A percentile compares a stretch with the other conserved stretches of the same genome.
Evolutionary conservation across 2,797 vertebrate genomes (phyloP).

Genomic region (Enteromius argenteus): DNA sequence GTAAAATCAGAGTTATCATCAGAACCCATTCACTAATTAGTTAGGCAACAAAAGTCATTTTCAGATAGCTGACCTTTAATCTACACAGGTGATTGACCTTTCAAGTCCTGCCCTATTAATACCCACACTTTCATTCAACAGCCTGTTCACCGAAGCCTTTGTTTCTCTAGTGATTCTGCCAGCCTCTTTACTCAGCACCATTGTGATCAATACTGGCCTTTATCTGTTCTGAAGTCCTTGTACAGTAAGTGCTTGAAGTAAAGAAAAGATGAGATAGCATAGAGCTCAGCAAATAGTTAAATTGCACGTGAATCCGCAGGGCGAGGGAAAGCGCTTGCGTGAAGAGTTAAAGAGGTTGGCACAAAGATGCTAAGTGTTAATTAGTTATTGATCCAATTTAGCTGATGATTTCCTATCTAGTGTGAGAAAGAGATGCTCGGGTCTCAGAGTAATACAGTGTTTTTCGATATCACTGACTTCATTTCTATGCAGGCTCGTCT

Average conservation of each 20-base stretch:
- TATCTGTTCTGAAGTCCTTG: constrained; percentile 30
- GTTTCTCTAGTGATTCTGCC: constrained; percentile 14
- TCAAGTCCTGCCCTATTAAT: background rate
- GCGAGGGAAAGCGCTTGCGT: constrained; percentile 23
- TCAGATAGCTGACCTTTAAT: constrained; percentile 6
- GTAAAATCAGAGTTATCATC: background rate
- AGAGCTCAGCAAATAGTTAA: constrained; percentile 50
- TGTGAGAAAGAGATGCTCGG: constrained; percentile 15
- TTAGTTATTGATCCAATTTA: constrained; percentile 84
- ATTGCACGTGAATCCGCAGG: background rate
- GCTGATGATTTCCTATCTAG: constrained; percentile 76
- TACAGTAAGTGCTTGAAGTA: constrained; percentile 37
- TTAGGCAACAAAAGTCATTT: background rate
- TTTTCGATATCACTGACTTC: background rate
- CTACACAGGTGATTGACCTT: background rate
- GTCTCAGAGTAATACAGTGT: background rate
- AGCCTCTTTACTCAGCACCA: background rate
- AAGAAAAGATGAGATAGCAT: constrained; percentile 20
- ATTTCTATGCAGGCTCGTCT: background rate
- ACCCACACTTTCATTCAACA: background rate
- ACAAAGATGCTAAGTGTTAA: constrained; percentile 78
- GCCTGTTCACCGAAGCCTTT: constrained; percentile 2
- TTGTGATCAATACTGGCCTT: constrained; percentile 44
- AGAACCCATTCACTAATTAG: background rate
- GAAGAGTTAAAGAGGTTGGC: constrained; percentile 58